These are phyloP conservation scores for Galemys pyrenaicus DNA, from an alignment of 2,113 vertebrate species.

Conservation along the genomic window DNA sequence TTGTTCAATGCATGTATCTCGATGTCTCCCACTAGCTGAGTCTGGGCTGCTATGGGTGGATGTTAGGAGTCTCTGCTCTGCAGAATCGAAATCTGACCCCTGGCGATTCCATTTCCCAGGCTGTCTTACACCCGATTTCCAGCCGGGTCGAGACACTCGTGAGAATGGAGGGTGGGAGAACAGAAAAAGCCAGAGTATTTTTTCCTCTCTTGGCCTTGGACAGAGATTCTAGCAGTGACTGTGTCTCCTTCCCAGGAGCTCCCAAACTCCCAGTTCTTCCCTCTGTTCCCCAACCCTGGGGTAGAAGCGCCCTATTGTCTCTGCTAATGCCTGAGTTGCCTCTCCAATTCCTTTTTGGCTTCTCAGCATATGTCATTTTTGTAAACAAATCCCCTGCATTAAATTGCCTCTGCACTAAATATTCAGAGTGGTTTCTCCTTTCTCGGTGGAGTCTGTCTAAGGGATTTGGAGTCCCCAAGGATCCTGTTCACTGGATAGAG, in stretches of 20 bases:
- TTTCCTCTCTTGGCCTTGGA: background rate
- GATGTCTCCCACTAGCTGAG: background rate
- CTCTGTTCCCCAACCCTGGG: background rate
- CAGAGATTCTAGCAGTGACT: background rate
- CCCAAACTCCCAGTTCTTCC: background rate
- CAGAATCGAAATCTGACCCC: background rate
- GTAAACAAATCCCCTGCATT: background rate
- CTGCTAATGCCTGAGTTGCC: background rate
- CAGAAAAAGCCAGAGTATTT: background rate
- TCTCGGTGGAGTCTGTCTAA: background rate
- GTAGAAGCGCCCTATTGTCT: background rate
- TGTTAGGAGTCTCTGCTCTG: background rate
- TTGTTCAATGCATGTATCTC: background rate
- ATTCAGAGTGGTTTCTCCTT: background rate
- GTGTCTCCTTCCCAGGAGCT: background rate
- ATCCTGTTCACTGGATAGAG: background rate
- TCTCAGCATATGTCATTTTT: background rate
- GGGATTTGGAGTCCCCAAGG: background rate
- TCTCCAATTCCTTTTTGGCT: background rate
- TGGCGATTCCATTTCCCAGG: constrained; percentile 42
- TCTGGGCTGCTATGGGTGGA: background rate
- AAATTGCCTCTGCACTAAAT: background rate
- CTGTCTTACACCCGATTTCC: background rate
- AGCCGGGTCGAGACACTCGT: background rate
- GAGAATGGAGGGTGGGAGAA: background rate